Base-by-base conservation (phyloP, 2,797 vertebrate species). In the Epinephelus malabaricus region DNA sequence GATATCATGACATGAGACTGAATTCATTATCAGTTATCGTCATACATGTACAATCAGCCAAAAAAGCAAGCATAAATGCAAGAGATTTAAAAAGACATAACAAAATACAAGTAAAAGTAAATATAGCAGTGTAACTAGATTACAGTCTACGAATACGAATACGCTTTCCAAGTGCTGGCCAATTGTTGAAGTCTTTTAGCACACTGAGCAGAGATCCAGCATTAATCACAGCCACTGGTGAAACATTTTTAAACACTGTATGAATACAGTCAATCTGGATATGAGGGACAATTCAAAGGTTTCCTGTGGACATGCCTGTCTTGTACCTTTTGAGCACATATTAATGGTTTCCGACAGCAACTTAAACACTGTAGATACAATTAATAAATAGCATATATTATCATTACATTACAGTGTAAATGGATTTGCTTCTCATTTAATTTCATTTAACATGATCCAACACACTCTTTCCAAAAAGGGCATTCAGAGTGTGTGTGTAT, bases 391-490 rank as follows among this genome's bases (percentile, higher is more conserved):
- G 30, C 75, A 18, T 59, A 19, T 49, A 49, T 49, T 30, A n/a
- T 30, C 25, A 64, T n/a, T 64, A 64, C 12, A 49, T 27, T 60
- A 59, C 47, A 70, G 46, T 64, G 15, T 64, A 59, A 73, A 73
- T 53, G 58, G 59, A 58, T 58, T 53, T 40, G 17, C 64, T 54
- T 63, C 58, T 43, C 13, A n/a, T 74, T 49, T 61, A 3, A 50
- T 66, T 61, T 66, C 53, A 70, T 69, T 73, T 78, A 66, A 65
- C 25, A 30, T 46, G 45, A 72, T 79, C 53, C 47, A 73, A 50
- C 17, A 53, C 12, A 76, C 65, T 68, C 6, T 70, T 66, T 56
- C 69, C 27, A 84, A 65, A 73, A 69, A 62, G 25, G 15, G 51
- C 46, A 56, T 56, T 67, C 23, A 18, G 34, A 51, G 58, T 14